Percentiles rank a stretch among this genome's conserved stretches.
These are phyloP conservation scores for Nilaparvata lugens DNA, from an alignment of 1,140 invertebrate species.

Conservation along the genomic window DNA sequence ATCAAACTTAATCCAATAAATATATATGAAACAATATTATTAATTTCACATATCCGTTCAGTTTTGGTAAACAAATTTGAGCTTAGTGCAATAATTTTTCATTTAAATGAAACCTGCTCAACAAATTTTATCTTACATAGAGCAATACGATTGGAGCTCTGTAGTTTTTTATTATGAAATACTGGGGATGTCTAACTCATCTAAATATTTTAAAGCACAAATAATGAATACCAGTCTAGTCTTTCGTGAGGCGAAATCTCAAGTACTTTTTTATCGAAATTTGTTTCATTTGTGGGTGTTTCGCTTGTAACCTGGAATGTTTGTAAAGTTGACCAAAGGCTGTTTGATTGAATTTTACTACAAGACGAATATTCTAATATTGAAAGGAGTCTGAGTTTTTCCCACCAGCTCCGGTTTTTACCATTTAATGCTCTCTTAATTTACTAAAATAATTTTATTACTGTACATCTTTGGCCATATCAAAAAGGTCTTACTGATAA, in stretches of 20 bases:
- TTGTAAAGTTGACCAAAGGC: neutral
- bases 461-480: too few species aligned
- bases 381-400: too few species aligned
- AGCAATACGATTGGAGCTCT: neutral
- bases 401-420: too few species aligned
- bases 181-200: neutral
- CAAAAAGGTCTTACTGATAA: too few species aligned
- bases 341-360: constrained; percentile 4
- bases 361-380: neutral
- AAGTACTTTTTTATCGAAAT: neutral
- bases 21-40: neutral
- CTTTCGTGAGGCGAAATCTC: neutral
- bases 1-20: neutral
- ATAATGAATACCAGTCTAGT: neutral
- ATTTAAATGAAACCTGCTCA: neutral
- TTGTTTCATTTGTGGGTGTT: neutral
- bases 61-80: neutral
- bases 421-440: too few species aligned
- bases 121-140: neutral
- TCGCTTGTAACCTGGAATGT: neutral
- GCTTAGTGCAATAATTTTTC: neutral
- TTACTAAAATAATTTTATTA: too few species aligned
- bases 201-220: neutral
- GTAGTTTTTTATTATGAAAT: neutral
- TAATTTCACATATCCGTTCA: neutral